A percentile compares a stretch with the other conserved stretches of the same genome.
Conservation (phyloP, 1,140 invertebrate genomes). For the Procambarus clarkii region DNA sequence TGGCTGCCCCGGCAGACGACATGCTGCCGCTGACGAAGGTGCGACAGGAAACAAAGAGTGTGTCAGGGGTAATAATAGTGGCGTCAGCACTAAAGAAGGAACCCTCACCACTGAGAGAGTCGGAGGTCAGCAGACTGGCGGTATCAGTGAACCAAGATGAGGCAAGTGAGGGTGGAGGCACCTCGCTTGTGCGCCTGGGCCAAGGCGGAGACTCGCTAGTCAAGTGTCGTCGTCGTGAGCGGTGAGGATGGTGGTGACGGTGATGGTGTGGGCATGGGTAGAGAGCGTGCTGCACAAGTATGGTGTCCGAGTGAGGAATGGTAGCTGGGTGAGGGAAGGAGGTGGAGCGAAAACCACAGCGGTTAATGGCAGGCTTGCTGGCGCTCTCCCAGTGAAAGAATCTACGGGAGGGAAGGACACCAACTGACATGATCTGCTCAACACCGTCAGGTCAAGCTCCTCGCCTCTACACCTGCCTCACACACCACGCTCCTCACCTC, state of each 20-base stretch:
- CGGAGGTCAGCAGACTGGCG: slow-evolving; percentile 33
- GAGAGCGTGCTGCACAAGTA: slow-evolving; percentile 4
- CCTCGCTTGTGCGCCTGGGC: slow-evolving; percentile 43
- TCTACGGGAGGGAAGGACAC: slow-evolving; percentile 32
- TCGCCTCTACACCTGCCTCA: neutral
- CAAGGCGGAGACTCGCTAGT: slow-evolving; percentile 36
- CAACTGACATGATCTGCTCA: slow-evolving; percentile 53
- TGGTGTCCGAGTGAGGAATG: neutral
- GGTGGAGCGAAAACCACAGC: slow-evolving; percentile 26
- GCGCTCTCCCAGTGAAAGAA: slow-evolving; percentile 61
- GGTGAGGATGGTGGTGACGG: slow-evolving; percentile 52
- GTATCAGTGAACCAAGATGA: slow-evolving; percentile 41
- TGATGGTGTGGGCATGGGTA: slow-evolving; percentile 20
- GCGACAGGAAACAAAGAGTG: slow-evolving; percentile 19
- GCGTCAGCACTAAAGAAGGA: neutral
- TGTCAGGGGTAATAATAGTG: neutral
- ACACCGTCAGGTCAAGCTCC: neutral
- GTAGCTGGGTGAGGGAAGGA: neutral
- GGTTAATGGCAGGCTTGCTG: slow-evolving; percentile 54
- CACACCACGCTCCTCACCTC: neutral
- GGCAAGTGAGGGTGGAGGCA: slow-evolving; percentile 26
- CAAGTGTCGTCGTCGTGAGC: slow-evolving; percentile 38
- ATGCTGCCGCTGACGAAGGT: slow-evolving; percentile 13
- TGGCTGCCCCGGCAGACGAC: slow-evolving; percentile 17
- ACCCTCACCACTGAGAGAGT: slow-evolving; percentile 11